Evolutionary conservation across 2,888 invertebrate species (phyloP).

Genomic region (Acleris sparsana): DNA sequence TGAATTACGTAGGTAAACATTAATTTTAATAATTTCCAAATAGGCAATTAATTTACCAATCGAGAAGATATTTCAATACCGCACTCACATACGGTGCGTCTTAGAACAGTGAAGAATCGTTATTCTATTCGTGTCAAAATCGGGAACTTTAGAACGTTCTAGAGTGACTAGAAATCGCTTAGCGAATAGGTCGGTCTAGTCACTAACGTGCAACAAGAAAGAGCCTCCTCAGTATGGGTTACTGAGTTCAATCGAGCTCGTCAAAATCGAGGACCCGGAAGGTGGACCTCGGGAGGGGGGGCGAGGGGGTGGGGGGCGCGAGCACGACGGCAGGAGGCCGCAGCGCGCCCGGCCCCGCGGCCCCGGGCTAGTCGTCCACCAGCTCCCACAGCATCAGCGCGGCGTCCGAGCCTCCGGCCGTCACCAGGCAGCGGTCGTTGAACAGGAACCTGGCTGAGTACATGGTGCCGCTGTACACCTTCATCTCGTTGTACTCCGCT

Average conservation of each 20-base stretch:
- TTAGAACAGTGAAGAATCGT: slow-evolving; percentile 19
- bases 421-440: slow-evolving; percentile 93
- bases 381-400: slow-evolving; percentile 96
- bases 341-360: slow-evolving; percentile 53
- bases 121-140: slow-evolving; percentile 22
- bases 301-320: slow-evolving; percentile 73
- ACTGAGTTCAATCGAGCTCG: slow-evolving; percentile 67
- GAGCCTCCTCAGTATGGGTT: not conserved
- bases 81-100: slow-evolving; percentile 15
- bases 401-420: slow-evolving; percentile 94
- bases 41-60: slow-evolving; percentile 1
- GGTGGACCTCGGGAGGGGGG: slow-evolving; percentile 58
- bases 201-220: not conserved
- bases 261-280: slow-evolving; percentile 72
- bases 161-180: not conserved
- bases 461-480: slow-evolving; percentile 93
- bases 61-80: not conserved
- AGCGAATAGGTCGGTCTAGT: not conserved
- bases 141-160: slow-evolving; percentile 6
- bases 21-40: slow-evolving; percentile 40
- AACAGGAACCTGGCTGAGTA: slow-evolving; percentile 92
- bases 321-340: slow-evolving; percentile 67
- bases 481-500: slow-evolving; percentile 94
- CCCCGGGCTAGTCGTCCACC: slow-evolving; percentile 87
- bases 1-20: slow-evolving; percentile 46